A percentile compares a stretch with the other conserved stretches of the same genome.
Conservation (phyloP, 2,888 invertebrate genomes). For the Sesia bembeciformis region DNA sequence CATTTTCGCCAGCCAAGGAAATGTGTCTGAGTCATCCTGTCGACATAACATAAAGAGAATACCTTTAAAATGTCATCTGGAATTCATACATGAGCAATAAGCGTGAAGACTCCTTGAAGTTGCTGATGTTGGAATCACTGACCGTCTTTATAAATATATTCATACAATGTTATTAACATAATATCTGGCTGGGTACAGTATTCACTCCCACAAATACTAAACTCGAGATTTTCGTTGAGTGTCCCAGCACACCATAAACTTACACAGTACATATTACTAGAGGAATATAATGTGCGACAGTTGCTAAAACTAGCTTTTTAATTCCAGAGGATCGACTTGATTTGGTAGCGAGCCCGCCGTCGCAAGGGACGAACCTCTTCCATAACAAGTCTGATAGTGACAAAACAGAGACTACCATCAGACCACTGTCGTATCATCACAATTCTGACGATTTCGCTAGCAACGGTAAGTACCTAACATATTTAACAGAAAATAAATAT, state of each 20-base stretch:
- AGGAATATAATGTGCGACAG: neutral
- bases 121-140: too few species aligned
- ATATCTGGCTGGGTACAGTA: too few species aligned
- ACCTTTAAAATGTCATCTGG: too few species aligned
- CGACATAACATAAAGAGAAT: too few species aligned
- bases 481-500: neutral
- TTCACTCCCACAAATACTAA: too few species aligned
- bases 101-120: too few species aligned
- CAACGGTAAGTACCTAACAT: neutral
- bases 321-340: constrained; percentile 53
- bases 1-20: too few species aligned
- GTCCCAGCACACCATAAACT: neutral
- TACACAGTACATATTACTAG: neutral
- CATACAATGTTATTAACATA: too few species aligned
- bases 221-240: neutral
- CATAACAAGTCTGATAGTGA: constrained; percentile 28
- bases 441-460: constrained; percentile 18
- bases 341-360: constrained; percentile 16
- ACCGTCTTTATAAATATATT: too few species aligned
- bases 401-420: constrained; percentile 21
- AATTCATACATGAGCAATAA: too few species aligned
- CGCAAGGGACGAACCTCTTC: constrained; percentile 30
- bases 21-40: too few species aligned
- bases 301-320: constrained; percentile 11
- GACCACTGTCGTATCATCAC: constrained; percentile 43